Evolutionary conservation across 2,113 vertebrate genomes (phyloP), one percentile per base, ranked within the genome.

Genomic region (Prolemur simus): DNA sequence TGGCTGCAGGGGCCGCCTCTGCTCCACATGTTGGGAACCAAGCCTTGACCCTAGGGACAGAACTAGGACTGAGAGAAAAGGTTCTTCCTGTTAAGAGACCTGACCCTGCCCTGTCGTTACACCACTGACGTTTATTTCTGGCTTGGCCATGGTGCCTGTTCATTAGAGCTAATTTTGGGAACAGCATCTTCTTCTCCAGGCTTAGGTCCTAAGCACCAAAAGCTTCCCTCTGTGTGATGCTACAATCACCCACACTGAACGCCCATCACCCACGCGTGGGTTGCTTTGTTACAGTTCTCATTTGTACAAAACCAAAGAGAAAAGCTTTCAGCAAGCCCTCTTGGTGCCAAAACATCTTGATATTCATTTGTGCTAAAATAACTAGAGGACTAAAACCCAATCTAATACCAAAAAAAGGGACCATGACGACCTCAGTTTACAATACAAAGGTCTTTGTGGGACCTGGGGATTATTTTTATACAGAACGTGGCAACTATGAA

Each of bases 331-430:
- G 56, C 27, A 82, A 89, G 63, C 2, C 12, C 39, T 83, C 68
- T 91, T 94, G 63, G 83, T 71, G 42, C 91, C 69, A 84, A 95
- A 95, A 95, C 91, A 97, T 93, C 88, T 96, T 87, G 88, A 92
- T 69, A 52, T 96, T 96, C 95, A 95, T 94, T 94, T 87, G 74
- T 71, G 45, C 66, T 96, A 87, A 97, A 98, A 96, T 94, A 93
- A 96, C 83, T 77, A 63, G 56, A 94, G 91, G 63, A 95, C 64
- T 83, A 96, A 96, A 93, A 95, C 42, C 73, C 74, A 94, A 94
- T 83, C 54, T 92, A 87, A 94, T 86, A 81, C 42, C 64, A 90
- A 84, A 89, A 76, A 78, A 66, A 17, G 66, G 42, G 66, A 78
- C 81, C 86, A 34, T 32, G 63, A 77, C 91, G 82, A 96, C 89